Conservation (phyloP, 1,140 invertebrate genomes). For the Trachelipus rathkii region DNA sequence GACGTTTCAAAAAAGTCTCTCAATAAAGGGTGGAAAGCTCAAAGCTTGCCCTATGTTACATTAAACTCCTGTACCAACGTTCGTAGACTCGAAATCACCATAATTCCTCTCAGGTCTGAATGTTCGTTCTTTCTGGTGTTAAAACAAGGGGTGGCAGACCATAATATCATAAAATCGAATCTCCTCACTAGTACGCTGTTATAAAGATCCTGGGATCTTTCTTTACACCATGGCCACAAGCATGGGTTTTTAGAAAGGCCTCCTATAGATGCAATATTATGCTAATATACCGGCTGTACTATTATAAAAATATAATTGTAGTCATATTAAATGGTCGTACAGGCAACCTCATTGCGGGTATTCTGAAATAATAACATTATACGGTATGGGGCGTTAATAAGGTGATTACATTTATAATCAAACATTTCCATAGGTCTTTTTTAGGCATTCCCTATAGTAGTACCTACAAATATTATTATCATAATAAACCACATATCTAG, state of each 20-base stretch:
- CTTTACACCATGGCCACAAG: slow-evolving; percentile 3
- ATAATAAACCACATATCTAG: too few species aligned
- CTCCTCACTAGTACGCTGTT: slow-evolving; percentile 29
- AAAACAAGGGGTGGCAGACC: slow-evolving; percentile 46
- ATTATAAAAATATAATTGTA: neutral
- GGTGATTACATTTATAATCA: neutral
- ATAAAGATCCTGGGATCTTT: neutral
- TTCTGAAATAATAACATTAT: neutral
- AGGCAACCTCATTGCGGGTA: neutral
- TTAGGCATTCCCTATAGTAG: neutral
- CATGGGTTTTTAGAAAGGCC: neutral
- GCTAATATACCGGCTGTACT: neutral
- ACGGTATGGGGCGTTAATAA: too few species aligned
- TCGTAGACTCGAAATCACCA: too few species aligned
- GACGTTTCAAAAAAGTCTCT: slow-evolving; percentile 96
- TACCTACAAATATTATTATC: too few species aligned
- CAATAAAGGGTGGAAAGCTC: too few species aligned
- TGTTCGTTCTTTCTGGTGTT: slow-evolving; percentile 85
- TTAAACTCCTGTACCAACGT: too few species aligned
- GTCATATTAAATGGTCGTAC: too few species aligned
- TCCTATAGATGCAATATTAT: neutral
- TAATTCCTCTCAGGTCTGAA: slow-evolving; percentile 92
- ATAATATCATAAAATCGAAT: slow-evolving; percentile 43
- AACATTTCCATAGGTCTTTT: neutral
- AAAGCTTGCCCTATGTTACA: too few species aligned